These are phyloP conservation scores for Patella vulgata DNA, from an alignment of 1,140 invertebrate species.

Conservation along the genomic window DNA sequence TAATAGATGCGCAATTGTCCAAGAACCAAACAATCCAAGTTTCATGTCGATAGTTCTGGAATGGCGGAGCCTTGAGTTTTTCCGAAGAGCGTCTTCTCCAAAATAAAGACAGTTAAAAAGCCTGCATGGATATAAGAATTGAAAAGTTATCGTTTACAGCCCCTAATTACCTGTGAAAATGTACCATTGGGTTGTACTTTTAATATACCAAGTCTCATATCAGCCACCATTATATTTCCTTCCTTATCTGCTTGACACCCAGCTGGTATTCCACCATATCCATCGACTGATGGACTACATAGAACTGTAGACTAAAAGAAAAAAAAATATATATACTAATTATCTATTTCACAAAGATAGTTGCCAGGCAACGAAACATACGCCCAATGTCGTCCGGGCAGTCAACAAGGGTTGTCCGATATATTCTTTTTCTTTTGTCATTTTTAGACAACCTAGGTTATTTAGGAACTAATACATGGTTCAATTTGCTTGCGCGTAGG, in stretches of 20 bases:
- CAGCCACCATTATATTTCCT: slow-evolving; percentile 56
- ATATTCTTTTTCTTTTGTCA: background rate
- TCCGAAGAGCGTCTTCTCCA: too few relatives aligned
- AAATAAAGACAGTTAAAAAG: too few relatives aligned
- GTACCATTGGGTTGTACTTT: slow-evolving; percentile 48
- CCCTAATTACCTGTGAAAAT: slow-evolving; percentile 52
- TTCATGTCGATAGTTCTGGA: too few relatives aligned
- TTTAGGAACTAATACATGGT: too few relatives aligned
- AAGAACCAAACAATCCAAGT: too few relatives aligned
- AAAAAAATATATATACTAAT: too few relatives aligned
- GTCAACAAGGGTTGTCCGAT: background rate
- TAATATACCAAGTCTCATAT: slow-evolving; percentile 61
- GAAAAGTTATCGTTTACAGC: too few relatives aligned
- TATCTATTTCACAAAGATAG: too few relatives aligned
- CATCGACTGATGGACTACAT: slow-evolving; percentile 46
- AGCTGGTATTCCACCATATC: slow-evolving; percentile 55
- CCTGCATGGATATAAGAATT: too few relatives aligned
- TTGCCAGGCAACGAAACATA: background rate
- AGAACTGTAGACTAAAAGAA: slow-evolving; percentile 38
- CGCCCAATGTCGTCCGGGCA: background rate
- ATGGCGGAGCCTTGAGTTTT: too few relatives aligned
- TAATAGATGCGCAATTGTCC: too few relatives aligned
- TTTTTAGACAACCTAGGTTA: background rate
- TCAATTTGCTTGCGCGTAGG: too few relatives aligned
- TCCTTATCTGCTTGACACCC: slow-evolving; percentile 60